Conservation (phyloP, 2,797 vertebrate species). For the Pogonophryne albipinna region DNA sequence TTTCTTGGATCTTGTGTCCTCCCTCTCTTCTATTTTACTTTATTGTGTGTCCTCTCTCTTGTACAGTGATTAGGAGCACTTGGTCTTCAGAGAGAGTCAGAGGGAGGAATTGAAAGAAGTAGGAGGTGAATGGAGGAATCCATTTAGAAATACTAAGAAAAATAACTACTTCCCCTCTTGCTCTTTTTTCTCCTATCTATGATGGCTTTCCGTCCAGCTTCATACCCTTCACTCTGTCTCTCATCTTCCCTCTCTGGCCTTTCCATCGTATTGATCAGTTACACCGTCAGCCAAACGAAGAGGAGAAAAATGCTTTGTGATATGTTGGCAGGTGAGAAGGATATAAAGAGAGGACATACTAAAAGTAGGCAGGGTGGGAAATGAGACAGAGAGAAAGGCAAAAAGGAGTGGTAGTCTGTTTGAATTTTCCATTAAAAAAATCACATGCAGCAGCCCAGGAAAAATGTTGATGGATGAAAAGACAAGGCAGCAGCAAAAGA, state of each 20-base stretch:
- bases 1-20: background rate
- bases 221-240: background rate
- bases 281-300: conserved; percentile 79
- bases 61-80: conserved; percentile 69
- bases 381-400: conserved; percentile 26
- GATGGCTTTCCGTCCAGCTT: conserved; percentile 14
- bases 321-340: conserved; percentile 82
- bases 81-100: conserved; percentile 34
- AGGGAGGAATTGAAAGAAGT: background rate
- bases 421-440: conserved; percentile 77
- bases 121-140: background rate
- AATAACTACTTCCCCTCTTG: conserved; percentile 5
- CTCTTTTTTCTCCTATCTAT: background rate
- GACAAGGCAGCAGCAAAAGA: conserved; percentile 39
- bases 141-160: conserved; percentile 8
- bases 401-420: conserved; percentile 36
- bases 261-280: conserved; percentile 88
- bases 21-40: background rate
- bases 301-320: conserved; percentile 81
- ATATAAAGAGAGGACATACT: conserved; percentile 13
- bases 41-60: background rate
- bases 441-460: conserved; percentile 54
- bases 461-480: conserved; percentile 66
- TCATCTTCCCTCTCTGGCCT: conserved; percentile 78
- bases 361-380: conserved; percentile 13